Evolutionary conservation across 1,140 invertebrate genomes (phyloP).

Genomic region (Idris sp.): DNA sequence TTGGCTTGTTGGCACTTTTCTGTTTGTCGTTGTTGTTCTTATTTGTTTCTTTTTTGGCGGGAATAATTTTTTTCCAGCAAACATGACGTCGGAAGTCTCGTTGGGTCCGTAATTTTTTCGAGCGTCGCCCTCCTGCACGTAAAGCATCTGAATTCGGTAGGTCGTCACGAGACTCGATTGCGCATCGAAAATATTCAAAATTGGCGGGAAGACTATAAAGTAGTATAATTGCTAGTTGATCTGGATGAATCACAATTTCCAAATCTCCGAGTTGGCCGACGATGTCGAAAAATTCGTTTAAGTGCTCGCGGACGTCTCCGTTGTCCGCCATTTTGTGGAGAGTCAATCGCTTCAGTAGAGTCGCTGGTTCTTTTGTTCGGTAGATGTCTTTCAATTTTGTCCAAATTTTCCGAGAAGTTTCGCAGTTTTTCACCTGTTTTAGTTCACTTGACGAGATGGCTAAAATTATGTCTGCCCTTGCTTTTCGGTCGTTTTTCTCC

Average conservation of each 20-base stretch:
- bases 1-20: not conserved
- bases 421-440: slow-evolving; percentile 21
- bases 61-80: not conserved
- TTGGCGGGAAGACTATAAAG: not conserved
- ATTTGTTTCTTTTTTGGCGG: not conserved
- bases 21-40: slow-evolving; percentile 4
- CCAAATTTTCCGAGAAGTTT: slow-evolving; percentile 39
- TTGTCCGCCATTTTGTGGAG: slow-evolving; percentile 11
- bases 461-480: slow-evolving; percentile 52
- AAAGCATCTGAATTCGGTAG: not conserved
- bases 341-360: slow-evolving; percentile 1
- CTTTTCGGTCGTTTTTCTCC: slow-evolving; percentile 37
- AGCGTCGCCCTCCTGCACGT: not conserved
- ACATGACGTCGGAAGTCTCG: not conserved
- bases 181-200: not conserved
- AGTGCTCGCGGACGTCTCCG: not conserved
- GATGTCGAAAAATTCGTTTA: not conserved
- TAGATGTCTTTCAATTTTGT: slow-evolving; percentile 37
- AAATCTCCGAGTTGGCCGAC: not conserved
- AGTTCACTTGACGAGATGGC: slow-evolving; percentile 43
- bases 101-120: not conserved
- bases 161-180: not conserved
- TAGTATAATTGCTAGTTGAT: not conserved
- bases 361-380: slow-evolving; percentile 12
- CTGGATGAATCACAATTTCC: not conserved